Evolutionary conservation across 1,140 invertebrate species (phyloP), one percentile per base, ranked within the genome.

Genomic region (Drosophila ambigua): DNA sequence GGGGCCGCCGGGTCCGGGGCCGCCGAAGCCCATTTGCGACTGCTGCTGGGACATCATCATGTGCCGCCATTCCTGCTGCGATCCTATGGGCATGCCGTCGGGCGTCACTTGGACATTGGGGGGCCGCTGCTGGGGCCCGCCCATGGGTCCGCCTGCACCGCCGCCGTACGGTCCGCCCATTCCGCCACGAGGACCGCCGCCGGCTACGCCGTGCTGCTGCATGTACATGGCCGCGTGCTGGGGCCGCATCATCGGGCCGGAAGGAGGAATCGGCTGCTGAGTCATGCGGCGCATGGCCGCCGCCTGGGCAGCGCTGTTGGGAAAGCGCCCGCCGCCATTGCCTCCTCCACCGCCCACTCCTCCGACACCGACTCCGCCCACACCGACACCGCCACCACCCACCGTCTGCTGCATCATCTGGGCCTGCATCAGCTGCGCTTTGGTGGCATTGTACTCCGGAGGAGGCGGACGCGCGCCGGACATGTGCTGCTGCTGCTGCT

Each of bases 361-460:
- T 93, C 93, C 93, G 93, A 94, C 92, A 94, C 94, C 92, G 91
- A 94, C 92, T 94, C 94, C 92, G 91, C 63, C 91, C 0, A 58
- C 77, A 1, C 52, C 71, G 0, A 61, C 80, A 2, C 79, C 83
- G 8, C 93, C 76, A 57, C 92, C 93, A 93, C 93, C 53, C 90
- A 91, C 68, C 79, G 93, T 84, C 80, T 92, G 87, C 90, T 92
- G 87, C 83, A 81, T 84, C 87, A 79, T 90, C 72, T 73, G 90
- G 20, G 74, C 90, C 78, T 94, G 94, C 93, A 94, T 94, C 92
- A 95, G 94, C 91, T 92, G 94, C 81, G 93, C 71, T 90, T 93
- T 94, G 68, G 92, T 93, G 3, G 95, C 93, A 92, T 96, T 96
- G 91, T 96, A 96, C 88, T 96, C 95, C 2, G 95, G 95, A 26